A percentile compares a stretch with the other conserved stretches of the same genome.
Evolutionary conservation across 1,140 invertebrate genomes (phyloP).

Genomic region (Plutomurus gul): DNA sequence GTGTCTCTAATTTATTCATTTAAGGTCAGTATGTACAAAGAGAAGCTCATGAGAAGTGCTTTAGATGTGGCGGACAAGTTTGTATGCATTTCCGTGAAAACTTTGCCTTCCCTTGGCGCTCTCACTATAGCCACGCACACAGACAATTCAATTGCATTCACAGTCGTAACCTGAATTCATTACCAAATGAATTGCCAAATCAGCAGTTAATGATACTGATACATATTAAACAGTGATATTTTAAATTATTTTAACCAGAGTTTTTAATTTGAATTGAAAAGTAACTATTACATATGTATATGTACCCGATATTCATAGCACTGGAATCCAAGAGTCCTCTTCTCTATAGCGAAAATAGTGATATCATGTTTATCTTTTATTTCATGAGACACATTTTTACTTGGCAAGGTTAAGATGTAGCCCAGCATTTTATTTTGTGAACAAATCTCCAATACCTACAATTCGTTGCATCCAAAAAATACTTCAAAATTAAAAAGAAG

Average conservation of each 20-base stretch:
- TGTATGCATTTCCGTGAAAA: slow-evolving; percentile 16
- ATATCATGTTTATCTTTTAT: neutral
- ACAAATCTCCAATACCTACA: neutral
- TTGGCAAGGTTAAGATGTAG: neutral
- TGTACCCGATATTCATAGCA: neutral
- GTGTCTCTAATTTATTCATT: neutral
- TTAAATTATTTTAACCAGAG: neutral
- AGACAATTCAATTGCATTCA: slow-evolving; percentile 21
- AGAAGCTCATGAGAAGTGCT: slow-evolving; percentile 34
- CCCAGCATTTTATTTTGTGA: neutral
- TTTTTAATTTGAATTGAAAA: neutral
- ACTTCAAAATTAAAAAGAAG: neutral
- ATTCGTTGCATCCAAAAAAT: no score
- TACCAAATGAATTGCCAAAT: no score
- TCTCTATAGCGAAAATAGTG: neutral
- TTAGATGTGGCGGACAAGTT: neutral
- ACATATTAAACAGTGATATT: neutral
- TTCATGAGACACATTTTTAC: neutral
- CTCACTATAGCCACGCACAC: slow-evolving; percentile 8
- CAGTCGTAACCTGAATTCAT: neutral
- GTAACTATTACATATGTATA: neutral
- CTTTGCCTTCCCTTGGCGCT: slow-evolving; percentile 31
- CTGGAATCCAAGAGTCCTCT: neutral
- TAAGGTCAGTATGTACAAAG: slow-evolving; percentile 36
- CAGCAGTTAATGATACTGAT: no score